Evolutionary conservation across 2,888 invertebrate genomes (phyloP).

Genomic region (Strigamia maritima): DNA sequence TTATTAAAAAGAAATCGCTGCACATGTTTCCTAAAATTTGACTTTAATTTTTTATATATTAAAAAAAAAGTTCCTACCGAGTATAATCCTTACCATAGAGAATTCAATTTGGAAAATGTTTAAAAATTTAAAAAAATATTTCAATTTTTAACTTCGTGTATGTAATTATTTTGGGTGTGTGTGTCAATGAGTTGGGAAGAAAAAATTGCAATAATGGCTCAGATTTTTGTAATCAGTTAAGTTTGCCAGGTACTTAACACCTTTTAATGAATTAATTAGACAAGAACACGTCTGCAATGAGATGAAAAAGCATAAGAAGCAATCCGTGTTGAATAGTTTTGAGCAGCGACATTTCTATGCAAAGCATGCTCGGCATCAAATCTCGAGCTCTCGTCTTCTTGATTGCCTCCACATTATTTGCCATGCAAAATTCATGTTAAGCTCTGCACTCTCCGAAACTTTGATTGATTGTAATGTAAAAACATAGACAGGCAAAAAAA

Average conservation of each 20-base stretch:
- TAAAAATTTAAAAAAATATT: neutral
- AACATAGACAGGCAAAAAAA: neutral
- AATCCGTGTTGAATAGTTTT: constrained; percentile 28
- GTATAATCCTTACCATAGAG: neutral
- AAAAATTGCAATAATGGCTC: neutral
- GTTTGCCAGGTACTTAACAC: constrained; percentile 34
- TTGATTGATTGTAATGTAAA: constrained; percentile 22
- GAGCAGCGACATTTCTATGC: constrained; percentile 27
- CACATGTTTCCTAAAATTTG: neutral
- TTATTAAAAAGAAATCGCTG: neutral
- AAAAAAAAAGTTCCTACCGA: neutral
- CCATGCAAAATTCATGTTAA: constrained; percentile 29
- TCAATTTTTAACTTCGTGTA: neutral
- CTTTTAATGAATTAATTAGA: constrained; percentile 34
- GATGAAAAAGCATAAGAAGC: constrained; percentile 23
- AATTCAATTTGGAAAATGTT: neutral
- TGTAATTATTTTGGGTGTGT: neutral
- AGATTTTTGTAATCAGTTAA: constrained; percentile 31
- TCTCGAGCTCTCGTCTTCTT: constrained; percentile 29
- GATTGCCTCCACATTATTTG: constrained; percentile 24
- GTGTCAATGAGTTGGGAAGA: neutral
- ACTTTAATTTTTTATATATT: neutral
- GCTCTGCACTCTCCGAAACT: neutral
- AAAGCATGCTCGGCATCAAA: constrained; percentile 34
- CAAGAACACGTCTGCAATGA: constrained; percentile 20